Conservation (phyloP, 2,113 vertebrate genomes). For the Cephalopterus ornatus region DNA sequence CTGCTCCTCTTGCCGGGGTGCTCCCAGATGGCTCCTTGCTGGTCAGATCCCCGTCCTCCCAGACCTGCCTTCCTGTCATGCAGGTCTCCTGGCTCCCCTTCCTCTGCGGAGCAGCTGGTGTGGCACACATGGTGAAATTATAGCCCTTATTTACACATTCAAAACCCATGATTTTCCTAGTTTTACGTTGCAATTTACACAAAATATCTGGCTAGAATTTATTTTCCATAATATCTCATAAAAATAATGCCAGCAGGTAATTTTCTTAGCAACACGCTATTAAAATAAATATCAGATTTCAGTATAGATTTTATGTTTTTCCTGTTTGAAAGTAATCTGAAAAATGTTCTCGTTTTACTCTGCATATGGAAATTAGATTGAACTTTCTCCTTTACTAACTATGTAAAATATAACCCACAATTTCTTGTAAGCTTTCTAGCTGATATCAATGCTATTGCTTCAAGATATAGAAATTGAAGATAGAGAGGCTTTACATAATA, state of each 20-base stretch:
- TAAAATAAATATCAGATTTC: slow-evolving; percentile 38
- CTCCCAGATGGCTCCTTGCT: rapidly evolving
- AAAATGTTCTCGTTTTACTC: slow-evolving; percentile 22
- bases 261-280: neutral
- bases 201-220: neutral
- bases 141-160: neutral
- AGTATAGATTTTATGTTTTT: slow-evolving; percentile 5
- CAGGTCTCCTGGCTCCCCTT: neutral
- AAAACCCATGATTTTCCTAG: neutral
- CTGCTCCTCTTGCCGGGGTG: neutral
- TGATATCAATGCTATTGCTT: neutral
- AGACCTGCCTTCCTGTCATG: neutral
- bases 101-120: neutral
- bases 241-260: neutral
- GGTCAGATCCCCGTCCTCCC: neutral
- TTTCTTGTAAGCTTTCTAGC: slow-evolving; percentile 9
- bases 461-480: neutral
- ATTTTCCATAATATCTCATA: neutral
- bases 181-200: neutral
- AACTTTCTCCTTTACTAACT: neutral
- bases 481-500: neutral
- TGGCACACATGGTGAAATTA: neutral
- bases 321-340: slow-evolving; percentile 6
- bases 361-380: slow-evolving; percentile 23
- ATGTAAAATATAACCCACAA: neutral